A percentile compares a stretch with the other conserved stretches of the same genome.
These are phyloP conservation scores for Cantharis lateralis DNA, from an alignment of 2,888 invertebrate genomes.

Conservation along the genomic window DNA sequence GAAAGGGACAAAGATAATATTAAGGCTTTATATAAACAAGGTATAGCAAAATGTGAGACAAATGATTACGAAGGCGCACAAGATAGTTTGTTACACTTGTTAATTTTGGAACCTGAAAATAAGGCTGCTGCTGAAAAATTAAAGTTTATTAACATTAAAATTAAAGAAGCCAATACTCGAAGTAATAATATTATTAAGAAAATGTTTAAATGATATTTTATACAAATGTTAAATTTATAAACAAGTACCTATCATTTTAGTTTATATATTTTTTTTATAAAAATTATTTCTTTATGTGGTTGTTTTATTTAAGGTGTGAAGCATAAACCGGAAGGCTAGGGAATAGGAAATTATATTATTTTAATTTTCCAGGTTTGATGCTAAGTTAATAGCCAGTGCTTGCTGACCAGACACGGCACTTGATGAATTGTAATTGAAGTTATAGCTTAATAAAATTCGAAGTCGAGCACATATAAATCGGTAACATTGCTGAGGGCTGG, in stretches of 20 bases:
- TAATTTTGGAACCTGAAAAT: constrained; percentile 68
- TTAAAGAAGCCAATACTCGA: constrained; percentile 65
- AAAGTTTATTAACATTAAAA: constrained; percentile 59
- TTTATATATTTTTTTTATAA: neutral
- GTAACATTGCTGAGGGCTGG: no score
- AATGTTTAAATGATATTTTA: constrained; percentile 53
- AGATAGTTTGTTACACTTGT: constrained; percentile 60
- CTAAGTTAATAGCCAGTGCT: no score
- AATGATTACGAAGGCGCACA: constrained; percentile 70
- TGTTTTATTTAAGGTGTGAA: neutral
- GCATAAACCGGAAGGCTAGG: no score
- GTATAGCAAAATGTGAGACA: constrained; percentile 59
- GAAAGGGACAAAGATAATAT: constrained; percentile 49
- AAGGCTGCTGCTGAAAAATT: constrained; percentile 66
- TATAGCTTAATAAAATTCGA: no score
- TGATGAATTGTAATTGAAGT: no score
- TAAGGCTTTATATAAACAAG: constrained; percentile 60
- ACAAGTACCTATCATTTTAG: neutral
- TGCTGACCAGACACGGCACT: no score
- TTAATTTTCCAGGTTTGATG: no score
- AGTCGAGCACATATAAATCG: no score
- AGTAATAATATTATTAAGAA: constrained; percentile 60
- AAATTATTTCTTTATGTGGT: neutral
- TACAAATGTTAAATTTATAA: neutral
- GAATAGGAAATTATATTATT: no score